Conservation (phyloP, 2,888 invertebrate genomes). For the Phortica magna region DNA sequence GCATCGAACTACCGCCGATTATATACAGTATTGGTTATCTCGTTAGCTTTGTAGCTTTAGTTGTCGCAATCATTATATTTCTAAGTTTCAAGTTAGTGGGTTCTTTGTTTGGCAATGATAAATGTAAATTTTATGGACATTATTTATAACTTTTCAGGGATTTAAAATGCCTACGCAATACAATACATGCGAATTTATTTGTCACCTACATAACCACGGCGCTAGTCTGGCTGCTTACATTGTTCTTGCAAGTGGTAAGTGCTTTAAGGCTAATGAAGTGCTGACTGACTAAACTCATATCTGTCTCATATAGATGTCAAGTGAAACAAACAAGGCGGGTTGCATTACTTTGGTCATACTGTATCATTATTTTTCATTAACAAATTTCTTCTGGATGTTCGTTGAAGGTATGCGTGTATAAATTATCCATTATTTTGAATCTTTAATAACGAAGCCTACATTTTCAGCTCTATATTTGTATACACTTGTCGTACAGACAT, state of each 20-base stretch:
- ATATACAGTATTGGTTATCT: conserved; percentile 92
- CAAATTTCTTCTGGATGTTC: conserved; percentile 99
- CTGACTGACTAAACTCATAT: neutral
- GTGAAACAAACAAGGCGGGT: conserved; percentile 77
- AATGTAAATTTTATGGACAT: neutral
- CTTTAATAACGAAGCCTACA: conserved; percentile 17
- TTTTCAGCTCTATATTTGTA: conserved; percentile 89
- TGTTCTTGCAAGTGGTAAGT: conserved; percentile 84
- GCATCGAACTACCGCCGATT: conserved; percentile 82
- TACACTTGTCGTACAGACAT: conserved; percentile 91
- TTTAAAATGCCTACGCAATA: conserved; percentile 92
- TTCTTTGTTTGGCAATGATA: neutral
- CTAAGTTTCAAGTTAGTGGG: conserved; percentile 91
- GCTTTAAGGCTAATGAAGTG: neutral
- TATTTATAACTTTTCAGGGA: conserved; percentile 82
- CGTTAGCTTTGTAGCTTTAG: conserved; percentile 88
- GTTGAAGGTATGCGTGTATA: conserved; percentile 86
- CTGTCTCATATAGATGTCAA: conserved; percentile 80
- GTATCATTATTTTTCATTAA: conserved; percentile 93
- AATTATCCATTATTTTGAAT: conserved; percentile 39
- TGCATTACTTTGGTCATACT: conserved; percentile 87
- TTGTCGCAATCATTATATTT: conserved; percentile 91
- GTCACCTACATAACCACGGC: conserved; percentile 93
- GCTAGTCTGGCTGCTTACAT: conserved; percentile 91
- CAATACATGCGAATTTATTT: conserved; percentile 93